These are phyloP conservation scores for Micrasema longulum DNA, from an alignment of 1,140 invertebrate species.

Conservation along the genomic window DNA sequence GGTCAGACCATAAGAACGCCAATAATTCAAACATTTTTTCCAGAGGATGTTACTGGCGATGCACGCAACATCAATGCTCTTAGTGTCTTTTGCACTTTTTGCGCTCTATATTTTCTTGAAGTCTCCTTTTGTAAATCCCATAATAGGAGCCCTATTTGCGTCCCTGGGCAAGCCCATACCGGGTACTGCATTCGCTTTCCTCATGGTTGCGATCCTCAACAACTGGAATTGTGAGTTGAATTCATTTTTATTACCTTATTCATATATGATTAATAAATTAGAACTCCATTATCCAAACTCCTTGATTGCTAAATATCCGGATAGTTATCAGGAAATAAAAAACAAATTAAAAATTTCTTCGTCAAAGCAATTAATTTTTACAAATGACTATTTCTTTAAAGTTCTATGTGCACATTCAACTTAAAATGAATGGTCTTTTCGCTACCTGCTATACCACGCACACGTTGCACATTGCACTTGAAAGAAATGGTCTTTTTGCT, in stretches of 20 bases:
- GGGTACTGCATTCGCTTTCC: slow-evolving; percentile 53
- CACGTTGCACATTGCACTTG: no score
- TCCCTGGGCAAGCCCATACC: slow-evolving; percentile 59
- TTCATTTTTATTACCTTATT: not conserved
- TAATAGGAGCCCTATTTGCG: slow-evolving; percentile 57
- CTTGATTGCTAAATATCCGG: no score
- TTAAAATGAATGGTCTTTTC: no score
- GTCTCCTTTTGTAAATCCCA: slow-evolving; percentile 34
- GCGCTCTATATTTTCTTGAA: slow-evolving; percentile 59
- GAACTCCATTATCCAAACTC: no score
- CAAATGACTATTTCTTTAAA: no score
- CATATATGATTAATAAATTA: not conserved
- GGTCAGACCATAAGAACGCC: slow-evolving; percentile 55
- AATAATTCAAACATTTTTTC: slow-evolving; percentile 50
- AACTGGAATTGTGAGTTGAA: slow-evolving; percentile 34
- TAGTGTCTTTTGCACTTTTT: slow-evolving; percentile 58
- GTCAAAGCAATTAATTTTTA: no score
- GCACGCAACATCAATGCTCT: slow-evolving; percentile 58
- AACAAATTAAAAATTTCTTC: no score
- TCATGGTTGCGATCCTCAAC: slow-evolving; percentile 55
- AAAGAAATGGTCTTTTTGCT: no score
- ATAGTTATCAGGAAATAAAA: no score
- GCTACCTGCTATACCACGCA: no score
- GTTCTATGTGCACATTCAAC: no score
- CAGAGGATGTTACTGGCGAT: slow-evolving; percentile 58